Evolutionary conservation across 2,113 vertebrate species (phyloP).

Genomic region (Pedetes capensis): DNA sequence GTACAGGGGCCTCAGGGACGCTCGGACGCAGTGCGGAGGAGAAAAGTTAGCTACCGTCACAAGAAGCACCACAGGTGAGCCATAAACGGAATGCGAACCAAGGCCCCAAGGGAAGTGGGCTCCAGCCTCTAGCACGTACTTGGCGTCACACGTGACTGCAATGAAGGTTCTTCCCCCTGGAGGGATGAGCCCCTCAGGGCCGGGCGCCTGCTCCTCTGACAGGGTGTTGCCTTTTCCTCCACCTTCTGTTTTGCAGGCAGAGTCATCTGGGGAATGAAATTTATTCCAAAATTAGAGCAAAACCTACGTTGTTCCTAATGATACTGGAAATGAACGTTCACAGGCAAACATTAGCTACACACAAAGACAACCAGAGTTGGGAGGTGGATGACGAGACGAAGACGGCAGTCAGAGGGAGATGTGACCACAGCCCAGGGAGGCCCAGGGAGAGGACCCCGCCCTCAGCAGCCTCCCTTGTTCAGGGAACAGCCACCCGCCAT

Average conservation of each 20-base stretch:
- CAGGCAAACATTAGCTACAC: neutral
- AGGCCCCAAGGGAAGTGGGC: fast-evolving
- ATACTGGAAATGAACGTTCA: neutral
- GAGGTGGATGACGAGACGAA: neutral
- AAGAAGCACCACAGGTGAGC: neutral
- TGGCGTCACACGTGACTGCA: conserved; percentile 84
- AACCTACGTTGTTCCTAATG: too few species aligned
- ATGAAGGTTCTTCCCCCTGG: conserved; percentile 85
- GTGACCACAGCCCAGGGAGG: neutral
- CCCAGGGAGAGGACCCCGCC: neutral
- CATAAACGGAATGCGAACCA: fast-evolving
- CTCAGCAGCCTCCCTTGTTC: neutral
- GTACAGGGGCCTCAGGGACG: neutral
- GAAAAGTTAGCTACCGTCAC: too few species aligned
- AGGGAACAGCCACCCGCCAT: neutral
- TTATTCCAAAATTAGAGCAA: neutral
- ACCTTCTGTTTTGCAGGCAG: neutral
- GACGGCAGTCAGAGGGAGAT: neutral
- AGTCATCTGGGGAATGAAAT: neutral
- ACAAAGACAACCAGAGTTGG: neutral
- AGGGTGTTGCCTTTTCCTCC: neutral
- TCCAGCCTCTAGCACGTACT: conserved; percentile 68
- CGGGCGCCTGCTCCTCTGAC: neutral
- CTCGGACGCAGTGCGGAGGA: neutral
- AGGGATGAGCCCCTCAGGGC: conserved; percentile 70